Base-by-base conservation (phyloP, 2,113 vertebrate species). In the Rhizomys pruinosus region DNA sequence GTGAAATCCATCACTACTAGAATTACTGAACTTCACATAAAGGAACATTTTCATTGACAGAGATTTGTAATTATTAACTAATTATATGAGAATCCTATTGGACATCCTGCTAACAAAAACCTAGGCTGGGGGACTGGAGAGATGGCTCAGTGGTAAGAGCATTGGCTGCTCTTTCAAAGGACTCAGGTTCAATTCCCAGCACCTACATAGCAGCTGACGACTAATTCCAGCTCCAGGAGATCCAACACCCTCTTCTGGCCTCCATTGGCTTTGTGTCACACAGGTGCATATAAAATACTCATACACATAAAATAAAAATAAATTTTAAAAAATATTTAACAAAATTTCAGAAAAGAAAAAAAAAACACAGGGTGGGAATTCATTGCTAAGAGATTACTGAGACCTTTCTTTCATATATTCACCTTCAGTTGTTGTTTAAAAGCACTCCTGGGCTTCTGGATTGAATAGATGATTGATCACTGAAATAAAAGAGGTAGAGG, bases 41-140 rank as follows among this genome's bases (percentile, higher is more conserved):
- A 55, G 34, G 17, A 59, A 34, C 3, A 42, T 44, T 94, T 89
- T 69, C 34, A 52, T 20, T 79, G 44, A 44, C 4, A 59, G 79
- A 22, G 16, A 89, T 64, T 89, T 94, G 34, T 74, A 79, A 68
- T 29, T 91, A 25, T 19, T 89, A 68, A 32, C 68, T 78, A 25
- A 16, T 71, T 87, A 29, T 79, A 39, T 73, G 69, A 66, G n/a
- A 85, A 77, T 57, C 19, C 42, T 52, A 19, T 32, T 76, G 73
- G 9, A 19, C 69, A 69, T 74, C 63, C 32, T 32, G 47, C 16
- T 19, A n/a, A 63, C 63, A 42, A 84, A 57, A 71, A 88, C 47
- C 6, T 11, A 52, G 47, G 47, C 47, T 52, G 47, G 11, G 47
- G 47, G 47, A 52, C 47, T 52, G 11, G 47, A 52, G 6, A 52